Base-by-base conservation (phyloP, 2,888 invertebrate species). In the Arctia plantaginis region DNA sequence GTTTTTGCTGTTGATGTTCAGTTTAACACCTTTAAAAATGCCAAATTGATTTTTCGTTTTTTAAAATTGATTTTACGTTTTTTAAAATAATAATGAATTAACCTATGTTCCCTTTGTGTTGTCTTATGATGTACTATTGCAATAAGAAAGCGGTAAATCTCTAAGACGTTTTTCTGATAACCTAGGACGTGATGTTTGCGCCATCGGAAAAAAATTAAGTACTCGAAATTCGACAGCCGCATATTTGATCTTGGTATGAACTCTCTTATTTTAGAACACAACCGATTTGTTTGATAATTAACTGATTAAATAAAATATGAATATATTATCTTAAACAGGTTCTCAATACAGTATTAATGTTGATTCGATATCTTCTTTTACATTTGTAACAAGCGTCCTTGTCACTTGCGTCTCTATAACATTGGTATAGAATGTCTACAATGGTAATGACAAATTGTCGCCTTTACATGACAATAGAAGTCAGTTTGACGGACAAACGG, bases 391-490 rank as follows among this genome's bases (percentile, higher is more conserved):
- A 27, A 44, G 66, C 68, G 84, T 90, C 82, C 79, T 80, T 86
- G 85, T 73, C 84, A 84, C 76, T 82, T 83, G 77, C 85, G 85
- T 83, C 86, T 84, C 79, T 85, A 85, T 86, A 83, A 82, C 82
- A 83, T 88, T 87, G 80, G 74, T 84, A 78, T 85, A 81, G 81
- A 86, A 85, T 85, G 77, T 85, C 86, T 85, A 88, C 89, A 89
- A 89, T 90, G 87, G 85, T 86, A 87, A 86, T 91, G 90, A 92
- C 90, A 88, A 91, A 92, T 91, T 82, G 84, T 71, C 88, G 87
- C 87, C 86, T 93, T 93, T 89, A 78, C 92, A 93, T 94, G 79
- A 94, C 92, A 94, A 94, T 91, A 82, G 83, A 77, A 82, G 87
- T 85, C 87, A 88, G 86, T 89, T 89, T 87, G 89, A 83, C 88